Percentiles rank a stretch among this genome's conserved stretches.
Conservation (phyloP, 2,888 invertebrate genomes). For the Conomelus anceps region DNA sequence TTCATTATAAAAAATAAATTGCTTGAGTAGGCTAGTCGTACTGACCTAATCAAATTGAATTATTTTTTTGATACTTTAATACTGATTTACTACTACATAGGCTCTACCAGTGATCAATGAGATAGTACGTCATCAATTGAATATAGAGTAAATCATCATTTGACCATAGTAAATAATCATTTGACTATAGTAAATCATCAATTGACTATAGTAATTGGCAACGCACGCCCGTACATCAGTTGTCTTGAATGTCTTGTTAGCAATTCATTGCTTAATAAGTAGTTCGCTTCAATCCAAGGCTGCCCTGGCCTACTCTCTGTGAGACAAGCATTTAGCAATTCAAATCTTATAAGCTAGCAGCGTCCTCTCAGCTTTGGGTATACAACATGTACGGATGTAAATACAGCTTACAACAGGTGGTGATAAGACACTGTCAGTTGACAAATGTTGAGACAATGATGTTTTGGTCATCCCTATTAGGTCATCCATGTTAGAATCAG, state of each 20-base stretch:
- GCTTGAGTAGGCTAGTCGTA: too few species aligned
- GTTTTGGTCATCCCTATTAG: not conserved
- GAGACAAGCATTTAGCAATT: not conserved
- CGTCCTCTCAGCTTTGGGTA: not conserved
- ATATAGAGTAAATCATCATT: too few species aligned
- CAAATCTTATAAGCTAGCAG: not conserved
- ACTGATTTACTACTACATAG: too few species aligned
- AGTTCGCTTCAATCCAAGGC: not conserved
- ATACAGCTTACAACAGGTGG: not conserved
- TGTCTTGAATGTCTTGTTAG: not conserved
- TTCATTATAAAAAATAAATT: too few species aligned
- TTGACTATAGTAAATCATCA: not conserved
- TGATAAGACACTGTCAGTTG: not conserved
- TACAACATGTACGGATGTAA: too few species aligned
- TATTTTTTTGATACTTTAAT: too few species aligned
- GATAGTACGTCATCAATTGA: too few species aligned
- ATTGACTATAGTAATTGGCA: not conserved
- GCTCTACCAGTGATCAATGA: too few species aligned
- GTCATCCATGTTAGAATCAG: not conserved
- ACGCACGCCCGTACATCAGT: not conserved
- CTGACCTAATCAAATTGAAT: too few species aligned
- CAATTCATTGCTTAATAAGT: not conserved
- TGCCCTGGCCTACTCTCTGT: not conserved
- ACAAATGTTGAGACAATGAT: not conserved
- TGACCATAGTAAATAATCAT: too few species aligned